Base-by-base conservation (phyloP, 2,888 invertebrate species). In the Nemurella pictetii region DNA sequence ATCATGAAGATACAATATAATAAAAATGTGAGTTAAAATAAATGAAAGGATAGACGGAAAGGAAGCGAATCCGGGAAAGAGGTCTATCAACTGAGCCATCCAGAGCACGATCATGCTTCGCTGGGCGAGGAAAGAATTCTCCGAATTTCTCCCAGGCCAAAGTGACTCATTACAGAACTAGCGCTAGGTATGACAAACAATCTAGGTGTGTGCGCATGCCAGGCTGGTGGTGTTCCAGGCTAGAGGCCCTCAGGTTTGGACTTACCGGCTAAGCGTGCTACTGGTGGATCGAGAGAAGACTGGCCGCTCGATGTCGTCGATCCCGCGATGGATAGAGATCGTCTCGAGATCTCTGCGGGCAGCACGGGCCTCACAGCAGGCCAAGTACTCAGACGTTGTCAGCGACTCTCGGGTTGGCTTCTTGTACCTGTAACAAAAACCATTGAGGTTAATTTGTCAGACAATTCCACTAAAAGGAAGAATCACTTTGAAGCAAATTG, bases 251-350 rank as follows among this genome's bases (percentile, higher is more conserved):
- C n/a, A n/a, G n/a, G n/a, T n/a, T n/a, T n/a, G n/a, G n/a, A 85
- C 89, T 85, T 90, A 92, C 91, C 92, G 92, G 87, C 92, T 92
- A 80, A 93, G 87, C 25, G 93, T 91, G 77, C 93, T 93, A 85
- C 90, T 91, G 74, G 90, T 91, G 81, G 92, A 92, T 80, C 91
- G 90, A 84, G 89, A 90, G 86, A 91, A 90, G 82, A 90, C 90
- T 36, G 91, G 90, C 75, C 90, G 88, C 29, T 93, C 92, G 85
- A 93, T 91, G 88, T 95, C 95, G 88, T 97, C 97, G 26, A 96
- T 90, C 0, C 97, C 97, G 12, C 96, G 92, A 89, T 97, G 96
- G 20, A 97, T 93, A 0, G 95, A 95, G 72, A 97, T 94, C 0
- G 93, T 91, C 88, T 96, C 96, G 78, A 93, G 87, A 36, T 93